Conservation (phyloP, 2,797 vertebrate genomes). For the Sparidentex hasta region DNA sequence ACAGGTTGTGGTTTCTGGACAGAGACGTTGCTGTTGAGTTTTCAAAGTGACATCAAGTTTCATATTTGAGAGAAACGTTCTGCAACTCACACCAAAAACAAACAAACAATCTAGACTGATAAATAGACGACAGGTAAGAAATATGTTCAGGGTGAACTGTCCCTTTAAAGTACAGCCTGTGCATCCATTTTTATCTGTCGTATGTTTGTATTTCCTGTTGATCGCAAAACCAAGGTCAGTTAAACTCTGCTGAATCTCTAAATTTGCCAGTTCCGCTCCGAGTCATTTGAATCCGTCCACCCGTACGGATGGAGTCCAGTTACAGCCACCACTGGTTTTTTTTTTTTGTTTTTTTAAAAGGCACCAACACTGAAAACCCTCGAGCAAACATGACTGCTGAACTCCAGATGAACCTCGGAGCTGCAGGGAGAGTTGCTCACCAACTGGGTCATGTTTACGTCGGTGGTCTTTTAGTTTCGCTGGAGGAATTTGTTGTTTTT, state of each 20-base stretch:
- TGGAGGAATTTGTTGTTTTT: background rate
- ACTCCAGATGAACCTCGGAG: background rate
- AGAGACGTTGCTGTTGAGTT: too few relatives aligned
- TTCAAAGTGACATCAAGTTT: too few relatives aligned
- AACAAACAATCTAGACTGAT: too few relatives aligned
- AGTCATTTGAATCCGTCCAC: background rate
- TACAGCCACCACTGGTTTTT: background rate
- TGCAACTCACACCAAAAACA: too few relatives aligned
- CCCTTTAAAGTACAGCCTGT: background rate
- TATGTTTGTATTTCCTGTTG: background rate
- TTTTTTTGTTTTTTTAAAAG: too few relatives aligned
- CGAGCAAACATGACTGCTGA: background rate
- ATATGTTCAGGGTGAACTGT: too few relatives aligned
- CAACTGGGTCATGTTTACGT: background rate
- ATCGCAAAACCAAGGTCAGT: background rate
- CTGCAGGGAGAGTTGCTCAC: slow-evolving; percentile 9
- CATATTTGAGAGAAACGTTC: too few relatives aligned
- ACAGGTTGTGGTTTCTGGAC: too few relatives aligned
- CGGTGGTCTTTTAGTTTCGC: background rate
- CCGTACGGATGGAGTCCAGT: slow-evolving; percentile 25
- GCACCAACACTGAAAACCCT: background rate
- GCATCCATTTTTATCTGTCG: background rate
- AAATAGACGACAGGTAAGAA: too few relatives aligned
- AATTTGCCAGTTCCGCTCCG: background rate
- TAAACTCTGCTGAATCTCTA: background rate